phyloP scores from a whole-genome alignment of 2,888 invertebrate genomes.

The Tethea ocularis region DNA sequence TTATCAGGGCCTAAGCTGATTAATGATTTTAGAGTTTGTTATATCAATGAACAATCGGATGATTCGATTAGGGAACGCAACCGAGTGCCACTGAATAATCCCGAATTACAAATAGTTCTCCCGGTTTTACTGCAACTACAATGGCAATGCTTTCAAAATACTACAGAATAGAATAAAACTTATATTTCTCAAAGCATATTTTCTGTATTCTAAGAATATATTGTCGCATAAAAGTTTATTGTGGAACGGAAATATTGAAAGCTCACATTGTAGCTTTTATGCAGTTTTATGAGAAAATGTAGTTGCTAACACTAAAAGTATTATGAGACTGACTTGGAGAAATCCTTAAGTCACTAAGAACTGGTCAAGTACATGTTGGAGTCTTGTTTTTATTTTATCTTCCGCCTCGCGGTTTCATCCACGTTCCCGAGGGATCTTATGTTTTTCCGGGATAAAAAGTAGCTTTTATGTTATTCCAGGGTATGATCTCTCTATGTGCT shows the following conservation, averaged over 20 bases:
- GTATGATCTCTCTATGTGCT: no score
- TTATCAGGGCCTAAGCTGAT: no score
- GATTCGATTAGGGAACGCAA: no score
- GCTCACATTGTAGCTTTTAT: slow-evolving; percentile 25
- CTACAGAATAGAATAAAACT: background rate
- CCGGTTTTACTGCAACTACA: background rate
- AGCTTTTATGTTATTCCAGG: no score
- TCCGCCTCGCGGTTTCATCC: no score
- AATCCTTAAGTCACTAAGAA: background rate
- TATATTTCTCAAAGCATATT: slow-evolving; percentile 8
- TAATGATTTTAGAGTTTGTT: no score
- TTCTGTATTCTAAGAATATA: slow-evolving; percentile 27
- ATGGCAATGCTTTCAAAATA: background rate
- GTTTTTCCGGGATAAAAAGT: no score
- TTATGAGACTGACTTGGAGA: background rate
- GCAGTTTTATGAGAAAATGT: slow-evolving; percentile 12
- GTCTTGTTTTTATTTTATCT: no score
- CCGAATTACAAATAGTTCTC: background rate
- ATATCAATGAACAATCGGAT: no score
- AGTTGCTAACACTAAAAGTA: background rate
- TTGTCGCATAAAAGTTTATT: slow-evolving; percentile 39
- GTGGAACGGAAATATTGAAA: slow-evolving; percentile 37
- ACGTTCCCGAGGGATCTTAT: no score
- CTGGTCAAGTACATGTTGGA: no score
- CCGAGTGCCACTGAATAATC: no score